Base-by-base conservation (phyloP, 1,140 invertebrate species). In the Vanessa atalanta region DNA sequence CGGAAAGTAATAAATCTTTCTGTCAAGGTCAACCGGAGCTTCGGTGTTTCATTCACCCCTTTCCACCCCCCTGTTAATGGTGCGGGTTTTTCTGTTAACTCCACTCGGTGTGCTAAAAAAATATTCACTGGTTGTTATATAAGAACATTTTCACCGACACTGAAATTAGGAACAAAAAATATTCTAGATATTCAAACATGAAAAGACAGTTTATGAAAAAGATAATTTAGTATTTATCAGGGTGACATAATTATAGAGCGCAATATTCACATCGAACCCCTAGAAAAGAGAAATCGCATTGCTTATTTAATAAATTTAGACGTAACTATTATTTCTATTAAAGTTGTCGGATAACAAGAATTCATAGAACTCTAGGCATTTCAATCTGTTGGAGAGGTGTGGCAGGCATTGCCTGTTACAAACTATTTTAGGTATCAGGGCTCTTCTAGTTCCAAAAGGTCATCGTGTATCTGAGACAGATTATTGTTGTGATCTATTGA, bases 11-110 rank as follows among this genome's bases (percentile, higher is more conserved):
- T 91, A 91, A 91, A 90, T 90, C 84, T 87, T 79, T 66, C 31
- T 87, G 88, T 91, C 90, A 91, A 92, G 90, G 90, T 91, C 88
- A 85, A 20, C 78, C 72, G 86, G 89, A 86, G 88, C 87, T 90
- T 91, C 85, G 88, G 88, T 83, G 85, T 88, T 82, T 82, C 85
- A 85, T 87, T 88, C 84, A 89, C 89, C 88, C 88, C 82, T 83
- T 87, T 83, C 80, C 78, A 84, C 88, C 86, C 88, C 88, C 80
- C 80, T 68, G 79, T 80, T 90, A 88, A 90, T 87, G 87, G 83
- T 84, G 80, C 83, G 81, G 82, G 85, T 83, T 63, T 85, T 88
- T 92, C 88, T 90, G 89, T 89, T 70, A 73, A 65, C 81, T 77
- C 80, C 76, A 65, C 60, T 64, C 76, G 69, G 72, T 50, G 66